These are phyloP conservation scores for Camelus bactrianus DNA, from an alignment of 2,113 vertebrate genomes.

Conservation along the genomic window DNA sequence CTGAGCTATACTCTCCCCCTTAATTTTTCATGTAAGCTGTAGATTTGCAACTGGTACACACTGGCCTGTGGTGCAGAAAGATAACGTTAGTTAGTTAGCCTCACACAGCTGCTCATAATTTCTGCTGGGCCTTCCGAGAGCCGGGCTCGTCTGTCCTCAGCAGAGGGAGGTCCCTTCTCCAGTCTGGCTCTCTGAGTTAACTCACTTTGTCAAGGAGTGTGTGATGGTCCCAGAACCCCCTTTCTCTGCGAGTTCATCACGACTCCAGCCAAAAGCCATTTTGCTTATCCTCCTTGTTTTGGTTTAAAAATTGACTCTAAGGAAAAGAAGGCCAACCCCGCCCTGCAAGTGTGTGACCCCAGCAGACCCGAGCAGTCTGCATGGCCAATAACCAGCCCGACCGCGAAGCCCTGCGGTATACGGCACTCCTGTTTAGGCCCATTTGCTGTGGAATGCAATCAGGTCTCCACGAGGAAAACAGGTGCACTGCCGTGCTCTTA, in stretches of 20 bases:
- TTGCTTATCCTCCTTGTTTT: neutral
- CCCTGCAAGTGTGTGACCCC: neutral
- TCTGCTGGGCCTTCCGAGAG: neutral
- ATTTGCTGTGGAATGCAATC: neutral
- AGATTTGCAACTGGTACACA: neutral
- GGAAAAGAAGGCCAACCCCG: neutral
- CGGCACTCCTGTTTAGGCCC: neutral
- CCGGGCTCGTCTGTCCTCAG: fast-evolving
- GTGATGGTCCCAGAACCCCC: neutral
- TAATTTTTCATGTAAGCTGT: neutral
- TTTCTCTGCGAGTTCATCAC: neutral
- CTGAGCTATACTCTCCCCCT: neutral
- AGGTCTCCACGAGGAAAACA: constrained; percentile 5
- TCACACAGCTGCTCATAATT: fast-evolving
- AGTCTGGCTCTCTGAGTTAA: neutral
- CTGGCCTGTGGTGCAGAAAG: neutral
- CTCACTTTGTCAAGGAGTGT: neutral
- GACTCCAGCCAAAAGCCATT: neutral
- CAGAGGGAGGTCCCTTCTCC: neutral
- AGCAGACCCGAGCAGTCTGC: neutral
- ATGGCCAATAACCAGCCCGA: neutral
- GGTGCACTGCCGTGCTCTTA: neutral
- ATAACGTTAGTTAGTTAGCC: neutral
- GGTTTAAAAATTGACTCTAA: constrained; percentile 12
- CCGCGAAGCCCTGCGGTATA: neutral